Base-by-base conservation (phyloP, 2,797 vertebrate genomes). In the Rhabdophis nuchalis region DNA sequence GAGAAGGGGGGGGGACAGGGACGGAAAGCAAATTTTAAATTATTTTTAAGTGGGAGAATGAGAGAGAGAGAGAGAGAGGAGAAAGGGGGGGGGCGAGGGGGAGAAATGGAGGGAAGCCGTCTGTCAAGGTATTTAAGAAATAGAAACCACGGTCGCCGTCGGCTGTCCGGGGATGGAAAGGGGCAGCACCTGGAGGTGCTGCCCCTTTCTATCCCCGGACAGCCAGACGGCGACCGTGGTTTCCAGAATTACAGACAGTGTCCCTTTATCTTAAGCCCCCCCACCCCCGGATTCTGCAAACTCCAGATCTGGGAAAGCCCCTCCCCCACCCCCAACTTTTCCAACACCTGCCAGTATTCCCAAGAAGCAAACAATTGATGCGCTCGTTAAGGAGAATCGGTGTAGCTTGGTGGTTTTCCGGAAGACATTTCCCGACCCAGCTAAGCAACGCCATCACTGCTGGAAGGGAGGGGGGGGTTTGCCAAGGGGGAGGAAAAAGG, bases 21-120 rank as follows among this genome's bases (percentile, higher is more conserved):
- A 93, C 86, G 58, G 86, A 95, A 96, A 94, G 93, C 95, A 95
- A 95, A 72, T 93, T 96, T 96, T 94, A 95, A 96, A 96, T 93
- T 96, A 94, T 96, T 93, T 90, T 93, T 88, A 54, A 95, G 95
- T 88, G 27, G n/a, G 86, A 23, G 2, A 18, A n/a, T n/a, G n/a
- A n/a, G n/a, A n/a, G n/a, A n/a, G n/a, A 1, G 2, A 23, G 13
- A 11, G 87, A 23, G 32, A 58, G 57, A 25, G 58, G 58, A 1
- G 3, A 4, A n/a, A 54, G 36, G 50, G 36, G n/a, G n/a, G n/a
- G 8, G 64, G 92, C 72, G 87, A 89, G 8, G 29, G 29, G 68
- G n/a, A n/a, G n/a, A 89, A 91, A 92, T 50, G 94, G 92, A 96
- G 87, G 92, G 91, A 95, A 0, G 1, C 89, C 82, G 60, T 86